Conservation (phyloP, 1,140 invertebrate species). For the Zophobas atratus region DNA sequence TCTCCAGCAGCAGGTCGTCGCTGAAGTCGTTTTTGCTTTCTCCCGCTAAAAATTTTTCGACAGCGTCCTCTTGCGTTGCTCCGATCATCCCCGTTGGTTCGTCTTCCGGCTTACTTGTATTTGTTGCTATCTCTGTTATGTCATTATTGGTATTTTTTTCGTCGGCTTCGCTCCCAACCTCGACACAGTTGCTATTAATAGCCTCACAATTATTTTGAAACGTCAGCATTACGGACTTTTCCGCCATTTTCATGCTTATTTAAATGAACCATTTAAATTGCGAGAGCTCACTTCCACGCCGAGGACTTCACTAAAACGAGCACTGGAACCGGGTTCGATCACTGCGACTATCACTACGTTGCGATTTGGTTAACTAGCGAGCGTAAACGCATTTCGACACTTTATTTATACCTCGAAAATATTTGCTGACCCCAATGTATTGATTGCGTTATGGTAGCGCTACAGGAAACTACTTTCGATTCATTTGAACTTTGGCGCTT, state of each 20-base stretch:
- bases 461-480: constrained; percentile 30
- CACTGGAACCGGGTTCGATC: not conserved
- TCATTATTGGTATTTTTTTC: constrained; percentile 46
- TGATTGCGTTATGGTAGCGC: constrained; percentile 34
- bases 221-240: constrained; percentile 49
- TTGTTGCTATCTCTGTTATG: constrained; percentile 49
- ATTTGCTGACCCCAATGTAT: constrained; percentile 49
- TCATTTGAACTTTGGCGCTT: constrained; percentile 55
- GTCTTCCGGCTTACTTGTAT: constrained; percentile 43
- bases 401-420: constrained; percentile 48
- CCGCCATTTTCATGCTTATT: constrained; percentile 54
- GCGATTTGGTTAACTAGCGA: constrained; percentile 37
- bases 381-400: constrained; percentile 39
- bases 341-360: constrained; percentile 27
- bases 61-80: constrained; percentile 55
- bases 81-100: constrained; percentile 16
- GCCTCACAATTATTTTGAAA: constrained; percentile 54
- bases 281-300: not conserved
- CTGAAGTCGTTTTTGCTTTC: constrained; percentile 45
- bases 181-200: constrained; percentile 57
- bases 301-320: not conserved
- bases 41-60: constrained; percentile 59
- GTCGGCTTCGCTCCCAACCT: constrained; percentile 42
- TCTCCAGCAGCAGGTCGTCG: constrained; percentile 47
- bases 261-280: constrained; percentile 38